These are phyloP conservation scores for Vanacampus margaritifer DNA, from an alignment of 2,113 vertebrate species.

Conservation along the genomic window DNA sequence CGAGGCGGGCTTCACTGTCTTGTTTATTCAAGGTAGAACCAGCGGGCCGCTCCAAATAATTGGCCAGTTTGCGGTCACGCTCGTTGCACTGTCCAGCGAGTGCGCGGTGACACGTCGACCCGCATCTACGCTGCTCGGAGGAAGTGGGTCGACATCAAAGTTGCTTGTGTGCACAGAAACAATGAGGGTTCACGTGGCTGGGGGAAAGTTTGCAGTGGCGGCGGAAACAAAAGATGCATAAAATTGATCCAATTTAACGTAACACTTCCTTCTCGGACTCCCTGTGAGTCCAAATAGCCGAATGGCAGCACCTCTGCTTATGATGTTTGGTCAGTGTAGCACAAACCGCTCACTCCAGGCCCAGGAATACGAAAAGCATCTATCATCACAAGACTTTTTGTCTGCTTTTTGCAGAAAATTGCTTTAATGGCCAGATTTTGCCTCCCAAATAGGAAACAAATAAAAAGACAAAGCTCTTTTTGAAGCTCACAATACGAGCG, in stretches of 20 bases:
- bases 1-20: slow-evolving; percentile 35
- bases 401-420: slow-evolving; percentile 46
- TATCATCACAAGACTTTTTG: slow-evolving; percentile 47
- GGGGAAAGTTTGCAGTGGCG: slow-evolving; percentile 35
- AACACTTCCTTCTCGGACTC: slow-evolving; percentile 13
- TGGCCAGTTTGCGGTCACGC: slow-evolving; percentile 45
- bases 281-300: not conserved
- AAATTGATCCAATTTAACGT: slow-evolving; percentile 19
- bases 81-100: slow-evolving; percentile 52
- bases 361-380: slow-evolving; percentile 30
- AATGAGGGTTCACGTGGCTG: slow-evolving; percentile 50
- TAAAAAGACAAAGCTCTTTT: slow-evolving; percentile 50
- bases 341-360: not conserved
- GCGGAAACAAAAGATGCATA: slow-evolving; percentile 32
- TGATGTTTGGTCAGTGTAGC: slow-evolving; percentile 7
- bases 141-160: slow-evolving; percentile 70
- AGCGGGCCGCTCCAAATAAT: slow-evolving; percentile 51
- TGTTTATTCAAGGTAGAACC: slow-evolving; percentile 60
- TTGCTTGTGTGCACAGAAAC: slow-evolving; percentile 36
- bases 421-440: slow-evolving; percentile 59
- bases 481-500: slow-evolving; percentile 52
- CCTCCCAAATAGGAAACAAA: slow-evolving; percentile 55
- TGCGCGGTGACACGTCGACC: slow-evolving; percentile 46
- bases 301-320: not conserved
- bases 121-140: slow-evolving; percentile 40